Percentiles rank a stretch among this genome's conserved stretches.
phyloP scores from a whole-genome alignment of 2,113 vertebrate genomes.

The Brachyhypopomus occidentalis region DNA sequence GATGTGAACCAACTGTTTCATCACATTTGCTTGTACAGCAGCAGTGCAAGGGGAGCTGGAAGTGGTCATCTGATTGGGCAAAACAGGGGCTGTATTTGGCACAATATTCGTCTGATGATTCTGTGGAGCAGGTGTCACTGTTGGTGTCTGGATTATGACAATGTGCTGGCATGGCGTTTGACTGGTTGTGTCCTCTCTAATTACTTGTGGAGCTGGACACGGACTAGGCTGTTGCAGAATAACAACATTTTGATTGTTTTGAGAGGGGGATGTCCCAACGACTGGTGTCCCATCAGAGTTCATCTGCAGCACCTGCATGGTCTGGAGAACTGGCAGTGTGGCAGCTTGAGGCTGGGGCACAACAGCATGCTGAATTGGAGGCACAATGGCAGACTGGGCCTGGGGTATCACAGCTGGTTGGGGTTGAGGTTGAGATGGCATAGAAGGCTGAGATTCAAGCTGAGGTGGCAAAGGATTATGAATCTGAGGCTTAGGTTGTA shows the following conservation, averaged over 20 bases:
- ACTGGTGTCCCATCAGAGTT: conserved; percentile 74
- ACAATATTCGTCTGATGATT: conserved; percentile 76
- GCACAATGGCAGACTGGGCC: conserved; percentile 54
- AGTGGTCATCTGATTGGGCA: conserved; percentile 70
- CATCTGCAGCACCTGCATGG: conserved; percentile 96
- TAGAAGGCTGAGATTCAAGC: conserved; percentile 44
- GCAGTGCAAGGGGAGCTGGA: conserved; percentile 74
- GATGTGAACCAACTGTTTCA: conserved; percentile 95
- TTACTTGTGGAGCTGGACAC: conserved; percentile 76
- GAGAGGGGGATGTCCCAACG: conserved; percentile 75
- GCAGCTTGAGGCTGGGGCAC: conserved; percentile 77
- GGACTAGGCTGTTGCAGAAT: conserved; percentile 91
- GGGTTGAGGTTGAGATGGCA: conserved; percentile 62
- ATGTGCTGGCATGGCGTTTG: conserved; percentile 92
- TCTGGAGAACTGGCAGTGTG: conserved; percentile 87
- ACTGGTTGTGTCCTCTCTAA: conserved; percentile 85
- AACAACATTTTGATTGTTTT: conserved; percentile 86
- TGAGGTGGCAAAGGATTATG: conserved; percentile 34
- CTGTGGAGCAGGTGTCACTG: conserved; percentile 81
- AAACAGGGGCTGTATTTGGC: conserved; percentile 75
- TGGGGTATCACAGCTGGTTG: conserved; percentile 45
- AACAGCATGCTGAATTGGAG: conserved; percentile 58
- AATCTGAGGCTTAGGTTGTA: conserved; percentile 42
- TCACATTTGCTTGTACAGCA: conserved; percentile 84
- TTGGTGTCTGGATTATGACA: conserved; percentile 95